Evolutionary conservation across 2,113 vertebrate species (phyloP).

Genomic region (Prietella phreatophila): DNA sequence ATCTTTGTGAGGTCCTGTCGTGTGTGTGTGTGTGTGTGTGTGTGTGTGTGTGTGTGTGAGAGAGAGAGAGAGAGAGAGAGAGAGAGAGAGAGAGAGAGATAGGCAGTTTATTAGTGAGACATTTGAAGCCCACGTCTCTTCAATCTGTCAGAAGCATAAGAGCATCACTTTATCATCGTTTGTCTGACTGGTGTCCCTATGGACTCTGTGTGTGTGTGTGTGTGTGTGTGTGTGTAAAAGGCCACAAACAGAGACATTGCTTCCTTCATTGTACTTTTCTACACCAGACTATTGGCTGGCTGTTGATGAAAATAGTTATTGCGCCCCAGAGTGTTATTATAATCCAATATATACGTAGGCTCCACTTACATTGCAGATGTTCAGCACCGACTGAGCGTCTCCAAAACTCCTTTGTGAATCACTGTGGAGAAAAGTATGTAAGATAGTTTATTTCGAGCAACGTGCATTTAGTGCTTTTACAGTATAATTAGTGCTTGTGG

Average conservation of each 20-base stretch:
- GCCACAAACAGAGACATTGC: neutral
- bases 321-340: conserved; percentile 38
- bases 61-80: neutral
- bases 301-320: conserved; percentile 37
- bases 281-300: neutral
- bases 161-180: conserved; percentile 99
- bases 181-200: conserved; percentile 84
- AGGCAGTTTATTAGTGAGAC: conserved; percentile 87
- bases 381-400: neutral
- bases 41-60: conserved; percentile 17
- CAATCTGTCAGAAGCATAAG: conserved; percentile 80
- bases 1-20: conserved; percentile 17
- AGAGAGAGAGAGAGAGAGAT: conserved; percentile 20
- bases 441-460: conserved; percentile 28
- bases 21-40: conserved; percentile 12
- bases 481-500: conserved; percentile 29
- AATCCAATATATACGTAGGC: conserved; percentile 27
- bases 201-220: conserved; percentile 54
- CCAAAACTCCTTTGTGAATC: conserved; percentile 9
- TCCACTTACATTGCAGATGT: conserved; percentile 39
- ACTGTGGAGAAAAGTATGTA: neutral
- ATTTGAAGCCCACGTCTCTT: conserved; percentile 79
- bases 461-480: conserved; percentile 33
- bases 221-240: conserved; percentile 15
- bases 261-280: conserved; percentile 16